Conservation (phyloP, 1,140 invertebrate species). For the Rhopalosiphum maidis region DNA sequence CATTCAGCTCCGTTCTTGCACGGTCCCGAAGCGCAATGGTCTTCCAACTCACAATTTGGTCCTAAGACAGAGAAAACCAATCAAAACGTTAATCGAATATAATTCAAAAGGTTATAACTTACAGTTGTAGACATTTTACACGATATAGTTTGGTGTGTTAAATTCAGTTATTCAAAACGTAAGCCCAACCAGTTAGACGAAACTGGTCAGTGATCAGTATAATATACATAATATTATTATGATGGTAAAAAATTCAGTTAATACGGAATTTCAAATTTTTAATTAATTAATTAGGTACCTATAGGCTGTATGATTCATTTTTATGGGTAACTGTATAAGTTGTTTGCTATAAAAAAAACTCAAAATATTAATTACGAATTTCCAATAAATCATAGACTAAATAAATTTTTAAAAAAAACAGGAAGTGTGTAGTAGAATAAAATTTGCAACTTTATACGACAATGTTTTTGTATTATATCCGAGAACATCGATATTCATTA, state of each 20-base stretch:
- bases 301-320: not conserved
- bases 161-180: not conserved
- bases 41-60: slow-evolving; percentile 82
- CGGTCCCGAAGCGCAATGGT: slow-evolving; percentile 86
- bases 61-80: slow-evolving; percentile 69
- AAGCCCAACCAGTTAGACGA: not conserved
- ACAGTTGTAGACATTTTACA: not conserved
- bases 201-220: not conserved
- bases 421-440: not conserved
- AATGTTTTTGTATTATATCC: not conserved
- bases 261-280: not conserved
- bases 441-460: not conserved
- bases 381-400: not conserved
- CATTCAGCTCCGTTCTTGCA: slow-evolving; percentile 88
- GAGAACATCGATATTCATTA: not conserved
- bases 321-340: not conserved
- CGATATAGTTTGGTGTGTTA: not conserved
- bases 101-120: not conserved
- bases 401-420: not conserved
- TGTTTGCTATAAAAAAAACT: not conserved
- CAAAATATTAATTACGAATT: not conserved
- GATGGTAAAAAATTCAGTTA: not conserved
- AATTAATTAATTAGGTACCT: not conserved
- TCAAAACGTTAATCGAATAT: not conserved
- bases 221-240: not conserved